A percentile compares a stretch with the other conserved stretches of the same genome.
Conservation (phyloP, 2,113 vertebrate species). For the Apistogramma diplotaenia region DNA sequence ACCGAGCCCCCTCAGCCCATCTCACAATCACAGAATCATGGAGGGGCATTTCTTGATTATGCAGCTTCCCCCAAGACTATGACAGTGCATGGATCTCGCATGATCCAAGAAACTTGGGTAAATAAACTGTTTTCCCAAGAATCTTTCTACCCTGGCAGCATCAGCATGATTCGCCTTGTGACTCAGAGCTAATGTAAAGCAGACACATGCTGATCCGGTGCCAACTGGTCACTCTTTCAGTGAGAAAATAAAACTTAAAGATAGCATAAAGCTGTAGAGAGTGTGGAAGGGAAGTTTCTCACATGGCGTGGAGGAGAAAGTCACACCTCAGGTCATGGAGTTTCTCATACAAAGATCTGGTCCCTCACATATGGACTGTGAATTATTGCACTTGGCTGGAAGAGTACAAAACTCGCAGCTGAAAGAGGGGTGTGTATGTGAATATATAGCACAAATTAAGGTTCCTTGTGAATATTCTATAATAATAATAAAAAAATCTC, state of each 20-base stretch:
- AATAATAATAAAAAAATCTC: not conserved
- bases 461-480: slow-evolving; percentile 2
- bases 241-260: slow-evolving; percentile 77
- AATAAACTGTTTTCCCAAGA: slow-evolving; percentile 54
- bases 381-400: slow-evolving; percentile 31
- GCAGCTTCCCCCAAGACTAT: not conserved
- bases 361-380: slow-evolving; percentile 36
- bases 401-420: not conserved
- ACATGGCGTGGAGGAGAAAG: slow-evolving; percentile 60
- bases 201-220: slow-evolving; percentile 71
- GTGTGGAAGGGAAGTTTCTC: slow-evolving; percentile 49
- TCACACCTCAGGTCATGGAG: slow-evolving; percentile 42
- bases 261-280: slow-evolving; percentile 46
- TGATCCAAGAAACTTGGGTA: slow-evolving; percentile 3
- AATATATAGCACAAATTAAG: slow-evolving; percentile 17
- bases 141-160: slow-evolving; percentile 56
- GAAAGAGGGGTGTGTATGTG: not conserved
- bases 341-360: slow-evolving; percentile 55
- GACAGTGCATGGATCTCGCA: slow-evolving; percentile 10
- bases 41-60: not conserved
- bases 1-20: not conserved
- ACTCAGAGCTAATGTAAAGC: slow-evolving; percentile 83
- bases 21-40: not conserved
- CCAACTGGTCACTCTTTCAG: slow-evolving; percentile 71
- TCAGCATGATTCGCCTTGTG: slow-evolving; percentile 78